Conservation (phyloP, 2,888 invertebrate species). For the Brachyopa scutellaris region DNA sequence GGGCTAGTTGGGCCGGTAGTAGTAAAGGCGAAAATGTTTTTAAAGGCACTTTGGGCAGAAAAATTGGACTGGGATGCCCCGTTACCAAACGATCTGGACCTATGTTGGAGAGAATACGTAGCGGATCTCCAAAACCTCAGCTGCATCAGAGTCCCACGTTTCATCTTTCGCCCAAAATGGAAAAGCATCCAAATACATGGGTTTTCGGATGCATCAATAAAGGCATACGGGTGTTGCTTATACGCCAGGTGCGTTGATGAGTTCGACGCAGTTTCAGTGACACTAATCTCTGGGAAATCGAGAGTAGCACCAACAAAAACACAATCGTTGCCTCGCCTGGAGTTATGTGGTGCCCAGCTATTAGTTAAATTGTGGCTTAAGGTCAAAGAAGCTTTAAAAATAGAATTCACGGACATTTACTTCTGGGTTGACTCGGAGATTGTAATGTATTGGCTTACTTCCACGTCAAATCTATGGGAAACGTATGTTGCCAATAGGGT, state of each 20-base stretch:
- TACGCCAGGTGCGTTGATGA: not conserved
- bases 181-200: slow-evolving; percentile 3
- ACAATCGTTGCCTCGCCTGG: slow-evolving; percentile 37
- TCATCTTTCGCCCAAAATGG: slow-evolving; percentile 2
- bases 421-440: not conserved
- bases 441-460: not conserved
- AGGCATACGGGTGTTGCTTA: slow-evolving; percentile 11
- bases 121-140: not conserved
- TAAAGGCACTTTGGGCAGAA: too few relatives aligned
- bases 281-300: slow-evolving; percentile 29
- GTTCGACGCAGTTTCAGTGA: not conserved
- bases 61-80: too few relatives aligned
- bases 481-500: not conserved
- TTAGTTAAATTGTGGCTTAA: slow-evolving; percentile 22
- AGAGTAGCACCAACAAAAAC: slow-evolving; percentile 35
- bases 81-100: not conserved
- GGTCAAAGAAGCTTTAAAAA: too few relatives aligned
- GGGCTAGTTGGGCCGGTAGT: too few relatives aligned
- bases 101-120: slow-evolving; percentile 1
- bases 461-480: not conserved
- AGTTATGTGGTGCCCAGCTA: too few relatives aligned
- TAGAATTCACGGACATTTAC: too few relatives aligned
- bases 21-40: too few relatives aligned
- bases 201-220: slow-evolving; percentile 6
- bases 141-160: not conserved